Evolutionary conservation across 2,888 invertebrate genomes (phyloP), one percentile per base, ranked within the genome.

Genomic region (Amorpha juglandis): DNA sequence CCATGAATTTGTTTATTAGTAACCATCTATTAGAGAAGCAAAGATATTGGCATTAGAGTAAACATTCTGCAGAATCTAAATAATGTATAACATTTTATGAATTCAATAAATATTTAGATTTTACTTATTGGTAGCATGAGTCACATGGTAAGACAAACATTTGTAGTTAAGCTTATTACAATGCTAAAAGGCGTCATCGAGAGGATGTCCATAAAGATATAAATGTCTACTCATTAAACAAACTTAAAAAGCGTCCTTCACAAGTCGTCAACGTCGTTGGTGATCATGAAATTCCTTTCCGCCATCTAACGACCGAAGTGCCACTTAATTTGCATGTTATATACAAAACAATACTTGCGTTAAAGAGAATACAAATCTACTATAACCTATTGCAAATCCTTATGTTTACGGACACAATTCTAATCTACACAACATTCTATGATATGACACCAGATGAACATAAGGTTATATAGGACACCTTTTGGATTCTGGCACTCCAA

Each of bases 201-300:
- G 19, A 42, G 42, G 58, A 58, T 42, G 19, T 38, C 55, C 11
- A 53, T 33, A 53, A 35, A 53, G n/a, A 14, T 53, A 7, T 38
- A 19, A 58, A 42, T 58, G 58, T 21, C 19, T 6, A 42, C 58
- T 58, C 19, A 58, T 33, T 53, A 7, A 58, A 42, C 38, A 42
- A 38, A 19, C 16, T 55, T 1, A 38, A 19, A n/a, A 16, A 19
- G 38, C 16, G 58, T 42, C 58, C 58, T 58, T 58, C 38, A 42
- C 16, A 42, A 58, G 19, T 58, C 27, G 52, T 12, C 42, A 45
- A 45, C 45, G 12, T 38, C 19, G 58, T 16, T 42, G 1, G 42
- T 19, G 19, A 58, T 58, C 42, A 42, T 42, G 42, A 42, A 42
- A 58, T 58, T 38, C 58, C 42, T 58, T 58, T 58, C 58, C 58